These are phyloP conservation scores for Podabrus alpinus DNA, from an alignment of 2,888 invertebrate species.

Conservation along the genomic window DNA sequence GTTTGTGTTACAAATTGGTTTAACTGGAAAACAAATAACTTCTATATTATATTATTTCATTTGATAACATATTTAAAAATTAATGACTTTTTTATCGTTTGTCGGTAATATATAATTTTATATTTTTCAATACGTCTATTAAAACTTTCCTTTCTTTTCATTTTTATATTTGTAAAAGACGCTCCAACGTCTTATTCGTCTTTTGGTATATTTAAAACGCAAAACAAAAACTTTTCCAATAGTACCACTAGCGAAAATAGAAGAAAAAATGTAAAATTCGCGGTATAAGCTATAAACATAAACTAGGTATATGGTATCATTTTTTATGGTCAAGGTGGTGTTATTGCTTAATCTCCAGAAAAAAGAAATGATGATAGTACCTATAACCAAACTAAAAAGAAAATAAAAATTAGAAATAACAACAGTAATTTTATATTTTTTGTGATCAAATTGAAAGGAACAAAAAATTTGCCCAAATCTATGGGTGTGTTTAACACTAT, in stretches of 20 bases:
- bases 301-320: no score
- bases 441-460: neutral
- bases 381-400: neutral
- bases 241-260: neutral
- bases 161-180: neutral
- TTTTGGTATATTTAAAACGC: neutral
- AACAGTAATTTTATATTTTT: neutral
- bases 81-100: neutral
- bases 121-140: neutral
- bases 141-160: neutral
- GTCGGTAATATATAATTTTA: neutral
- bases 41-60: neutral
- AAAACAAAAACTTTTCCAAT: neutral
- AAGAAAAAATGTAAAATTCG: no score
- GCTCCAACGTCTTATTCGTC: accelerated
- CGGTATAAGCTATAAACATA: no score
- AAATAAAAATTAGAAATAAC: neutral
- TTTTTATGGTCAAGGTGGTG: neutral
- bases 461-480: neutral
- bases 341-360: neutral
- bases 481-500: neutral
- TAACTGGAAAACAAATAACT: neutral
- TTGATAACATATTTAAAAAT: neutral
- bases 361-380: neutral
- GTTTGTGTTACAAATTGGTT: neutral